Percentiles rank a stretch among this genome's conserved stretches.
Evolutionary conservation across 2,888 invertebrate species (phyloP).

Genomic region (Erebia aethiops): DNA sequence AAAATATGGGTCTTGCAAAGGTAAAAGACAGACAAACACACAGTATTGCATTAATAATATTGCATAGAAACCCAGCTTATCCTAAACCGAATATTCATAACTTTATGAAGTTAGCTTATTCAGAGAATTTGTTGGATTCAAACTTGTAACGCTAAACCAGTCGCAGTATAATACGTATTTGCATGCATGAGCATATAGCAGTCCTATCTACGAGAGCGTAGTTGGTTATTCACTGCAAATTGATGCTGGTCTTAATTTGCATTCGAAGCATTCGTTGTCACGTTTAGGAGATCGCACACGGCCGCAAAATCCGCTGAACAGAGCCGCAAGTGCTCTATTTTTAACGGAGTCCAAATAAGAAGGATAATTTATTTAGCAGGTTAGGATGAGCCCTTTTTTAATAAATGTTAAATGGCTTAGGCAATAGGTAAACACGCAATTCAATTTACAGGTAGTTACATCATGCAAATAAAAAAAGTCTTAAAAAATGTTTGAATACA

Average conservation of each 20-base stretch:
- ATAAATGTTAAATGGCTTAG: too few species aligned
- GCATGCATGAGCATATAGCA: conserved; percentile 2
- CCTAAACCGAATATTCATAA: not conserved
- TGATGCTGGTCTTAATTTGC: conserved; percentile 12
- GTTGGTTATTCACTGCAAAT: conserved; percentile 5
- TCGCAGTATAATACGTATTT: not conserved
- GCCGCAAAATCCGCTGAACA: too few species aligned
- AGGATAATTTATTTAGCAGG: too few species aligned
- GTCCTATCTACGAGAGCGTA: not conserved
- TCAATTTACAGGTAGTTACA: too few species aligned
- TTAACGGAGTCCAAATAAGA: too few species aligned
- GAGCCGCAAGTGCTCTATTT: too few species aligned
- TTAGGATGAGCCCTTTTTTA: too few species aligned
- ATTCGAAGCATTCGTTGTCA: conserved; percentile 9
- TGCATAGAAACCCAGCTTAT: not conserved
- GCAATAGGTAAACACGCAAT: too few species aligned
- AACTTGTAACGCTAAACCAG: conserved; percentile 1
- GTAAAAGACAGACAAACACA: not conserved
- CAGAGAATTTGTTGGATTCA: not conserved
- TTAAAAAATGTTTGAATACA: too few species aligned
- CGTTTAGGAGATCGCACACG: not conserved
- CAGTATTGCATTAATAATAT: too few species aligned
- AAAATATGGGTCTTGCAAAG: too few species aligned
- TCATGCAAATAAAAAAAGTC: too few species aligned
- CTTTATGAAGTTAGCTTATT: not conserved